These are phyloP conservation scores for Parnassius mnemosyne DNA, from an alignment of 2,888 invertebrate genomes.

Conservation along the genomic window DNA sequence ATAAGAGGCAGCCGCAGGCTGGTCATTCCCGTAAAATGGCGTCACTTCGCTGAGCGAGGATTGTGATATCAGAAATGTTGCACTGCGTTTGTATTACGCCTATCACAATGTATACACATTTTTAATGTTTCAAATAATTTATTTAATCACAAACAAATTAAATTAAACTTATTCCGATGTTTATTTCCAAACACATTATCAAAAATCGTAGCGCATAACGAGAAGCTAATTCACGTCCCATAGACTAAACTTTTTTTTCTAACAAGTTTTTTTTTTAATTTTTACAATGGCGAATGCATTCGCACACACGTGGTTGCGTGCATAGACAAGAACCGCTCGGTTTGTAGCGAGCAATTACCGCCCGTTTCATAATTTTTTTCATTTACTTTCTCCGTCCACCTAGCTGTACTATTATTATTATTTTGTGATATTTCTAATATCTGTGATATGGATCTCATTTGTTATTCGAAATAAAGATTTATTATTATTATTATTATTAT, in stretches of 20 bases:
- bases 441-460: no score
- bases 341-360: background rate
- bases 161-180: conserved; percentile 56
- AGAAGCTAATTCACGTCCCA: conserved; percentile 75
- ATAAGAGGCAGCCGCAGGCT: conserved; percentile 77
- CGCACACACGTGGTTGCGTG: conserved; percentile 50
- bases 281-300: conserved; percentile 29
- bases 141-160: conserved; percentile 49
- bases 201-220: conserved; percentile 70
- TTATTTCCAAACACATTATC: conserved; percentile 76
- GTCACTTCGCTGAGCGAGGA: conserved; percentile 77
- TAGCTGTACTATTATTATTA: no score
- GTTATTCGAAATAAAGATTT: no score
- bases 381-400: no score
- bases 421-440: no score
- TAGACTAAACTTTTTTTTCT: conserved; percentile 56
- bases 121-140: conserved; percentile 46
- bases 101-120: conserved; percentile 59
- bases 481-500: no score
- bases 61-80: conserved; percentile 70
- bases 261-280: conserved; percentile 42
- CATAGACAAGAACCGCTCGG: conserved; percentile 41
- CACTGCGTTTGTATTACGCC: conserved; percentile 50
- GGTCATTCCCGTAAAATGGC: conserved; percentile 82
- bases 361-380: no score